Conservation (phyloP, 2,797 vertebrate genomes). For the Melanotaenia boesemani region DNA sequence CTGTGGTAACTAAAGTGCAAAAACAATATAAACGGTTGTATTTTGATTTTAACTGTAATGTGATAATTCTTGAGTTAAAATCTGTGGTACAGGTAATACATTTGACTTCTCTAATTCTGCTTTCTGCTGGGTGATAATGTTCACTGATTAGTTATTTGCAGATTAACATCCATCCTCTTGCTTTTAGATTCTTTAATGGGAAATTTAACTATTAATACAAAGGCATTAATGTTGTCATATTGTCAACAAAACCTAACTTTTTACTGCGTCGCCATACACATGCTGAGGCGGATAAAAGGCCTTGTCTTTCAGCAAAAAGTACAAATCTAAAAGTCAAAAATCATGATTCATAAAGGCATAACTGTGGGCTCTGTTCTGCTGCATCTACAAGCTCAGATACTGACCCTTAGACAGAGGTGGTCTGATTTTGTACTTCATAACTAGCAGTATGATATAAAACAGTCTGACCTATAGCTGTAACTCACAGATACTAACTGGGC, state of each 20-base stretch:
- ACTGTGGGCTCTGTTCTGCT: conserved; percentile 29
- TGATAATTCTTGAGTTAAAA: background rate
- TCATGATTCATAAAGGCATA: conserved; percentile 37
- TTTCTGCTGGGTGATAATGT: no score
- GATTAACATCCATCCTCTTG: background rate
- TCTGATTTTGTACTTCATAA: conserved; percentile 58
- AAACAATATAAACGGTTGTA: background rate
- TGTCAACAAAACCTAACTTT: background rate
- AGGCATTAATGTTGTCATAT: background rate
- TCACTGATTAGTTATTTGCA: background rate
- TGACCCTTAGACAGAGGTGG: conserved; percentile 51
- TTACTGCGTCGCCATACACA: background rate
- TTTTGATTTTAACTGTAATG: background rate
- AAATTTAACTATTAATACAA: background rate
- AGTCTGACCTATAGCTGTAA: conserved; percentile 75
- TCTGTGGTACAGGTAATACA: background rate
- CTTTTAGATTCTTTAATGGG: background rate
- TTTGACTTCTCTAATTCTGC: background rate
- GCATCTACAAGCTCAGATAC: conserved; percentile 22
- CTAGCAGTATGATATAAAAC: conserved; percentile 66
- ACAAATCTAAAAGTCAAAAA: conserved; percentile 5
- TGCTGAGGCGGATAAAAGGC: background rate
- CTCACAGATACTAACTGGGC: conserved; percentile 71
- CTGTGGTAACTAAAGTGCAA: background rate
- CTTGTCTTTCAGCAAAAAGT: background rate